These are phyloP conservation scores for Cyclophora albipunctata DNA, from an alignment of 2,888 invertebrate genomes.

Conservation along the genomic window DNA sequence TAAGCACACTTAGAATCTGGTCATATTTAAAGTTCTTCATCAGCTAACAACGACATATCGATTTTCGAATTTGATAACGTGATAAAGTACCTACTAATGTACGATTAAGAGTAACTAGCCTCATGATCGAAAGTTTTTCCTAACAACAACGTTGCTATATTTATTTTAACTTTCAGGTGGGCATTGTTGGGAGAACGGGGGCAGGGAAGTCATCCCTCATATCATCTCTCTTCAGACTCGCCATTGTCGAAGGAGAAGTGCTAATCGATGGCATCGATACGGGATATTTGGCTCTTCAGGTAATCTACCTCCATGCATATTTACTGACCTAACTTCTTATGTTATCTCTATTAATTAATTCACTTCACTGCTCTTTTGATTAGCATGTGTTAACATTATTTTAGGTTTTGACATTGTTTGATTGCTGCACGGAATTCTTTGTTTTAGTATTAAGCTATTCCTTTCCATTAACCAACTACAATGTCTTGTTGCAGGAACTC, in stretches of 20 bases:
- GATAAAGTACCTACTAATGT: too few relatives aligned
- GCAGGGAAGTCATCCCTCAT: conserved; percentile 89
- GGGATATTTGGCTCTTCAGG: conserved; percentile 49
- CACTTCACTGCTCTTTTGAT: too few relatives aligned
- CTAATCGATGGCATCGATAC: conserved; percentile 81
- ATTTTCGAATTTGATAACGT: too few relatives aligned
- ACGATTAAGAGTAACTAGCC: too few relatives aligned
- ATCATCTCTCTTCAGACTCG: conserved; percentile 84
- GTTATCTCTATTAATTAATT: not conserved
- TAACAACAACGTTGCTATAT: not conserved
- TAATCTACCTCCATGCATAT: conserved; percentile 6
- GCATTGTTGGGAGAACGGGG: conserved; percentile 89
- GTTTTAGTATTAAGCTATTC: not conserved
- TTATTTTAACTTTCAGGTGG: conserved; percentile 71
- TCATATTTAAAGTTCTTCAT: too few relatives aligned
- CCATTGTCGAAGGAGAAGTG: conserved; percentile 81
- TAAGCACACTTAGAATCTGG: too few relatives aligned
- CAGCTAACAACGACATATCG: too few relatives aligned
- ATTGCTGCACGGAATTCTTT: too few relatives aligned
- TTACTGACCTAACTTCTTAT: not conserved
- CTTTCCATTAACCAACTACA: not conserved
- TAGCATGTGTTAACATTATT: too few relatives aligned
- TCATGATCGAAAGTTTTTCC: too few relatives aligned
- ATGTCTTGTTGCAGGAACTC: conserved; percentile 63
- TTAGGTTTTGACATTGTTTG: too few relatives aligned